These are phyloP conservation scores for Eupithecia subumbrata DNA, from an alignment of 2,888 invertebrate species.

Conservation along the genomic window DNA sequence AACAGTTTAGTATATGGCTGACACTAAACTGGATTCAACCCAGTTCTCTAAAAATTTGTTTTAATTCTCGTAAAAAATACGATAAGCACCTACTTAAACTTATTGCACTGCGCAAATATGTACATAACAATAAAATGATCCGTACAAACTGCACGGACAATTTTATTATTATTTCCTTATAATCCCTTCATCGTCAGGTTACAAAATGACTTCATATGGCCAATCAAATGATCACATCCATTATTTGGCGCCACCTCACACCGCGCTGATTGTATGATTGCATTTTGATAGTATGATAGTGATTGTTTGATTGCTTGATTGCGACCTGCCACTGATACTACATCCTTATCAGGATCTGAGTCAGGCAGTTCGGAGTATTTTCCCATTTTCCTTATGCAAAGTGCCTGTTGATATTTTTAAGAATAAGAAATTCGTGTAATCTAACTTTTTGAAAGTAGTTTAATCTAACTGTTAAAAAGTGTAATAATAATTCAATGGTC, in stretches of 20 bases:
- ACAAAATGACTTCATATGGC: not conserved
- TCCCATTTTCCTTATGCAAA: slow-evolving; percentile 28
- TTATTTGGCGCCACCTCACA: slow-evolving; percentile 33
- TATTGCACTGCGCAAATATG: not conserved
- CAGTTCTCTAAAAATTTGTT: no score
- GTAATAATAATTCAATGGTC: no score
- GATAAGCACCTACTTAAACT: no score
- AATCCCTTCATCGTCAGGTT: not conserved
- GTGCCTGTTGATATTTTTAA: slow-evolving; percentile 12
- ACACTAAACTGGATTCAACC: no score
- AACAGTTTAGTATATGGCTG: no score
- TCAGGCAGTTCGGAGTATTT: slow-evolving; percentile 33
- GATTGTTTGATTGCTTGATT: slow-evolving; percentile 59
- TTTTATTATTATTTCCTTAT: not conserved
- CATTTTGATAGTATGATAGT: slow-evolving; percentile 49
- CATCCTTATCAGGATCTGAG: slow-evolving; percentile 59
- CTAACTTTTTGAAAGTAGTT: no score
- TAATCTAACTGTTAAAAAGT: no score
- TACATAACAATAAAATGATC: no score
- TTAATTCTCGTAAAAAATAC: not conserved
- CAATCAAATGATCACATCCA: slow-evolving; percentile 11
- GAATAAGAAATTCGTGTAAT: no score
- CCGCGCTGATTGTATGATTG: slow-evolving; percentile 34
- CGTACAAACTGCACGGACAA: not conserved
- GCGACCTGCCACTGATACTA: slow-evolving; percentile 45